These are phyloP conservation scores for Garra rufa DNA, from an alignment of 2,113 vertebrate species.

Conservation along the genomic window DNA sequence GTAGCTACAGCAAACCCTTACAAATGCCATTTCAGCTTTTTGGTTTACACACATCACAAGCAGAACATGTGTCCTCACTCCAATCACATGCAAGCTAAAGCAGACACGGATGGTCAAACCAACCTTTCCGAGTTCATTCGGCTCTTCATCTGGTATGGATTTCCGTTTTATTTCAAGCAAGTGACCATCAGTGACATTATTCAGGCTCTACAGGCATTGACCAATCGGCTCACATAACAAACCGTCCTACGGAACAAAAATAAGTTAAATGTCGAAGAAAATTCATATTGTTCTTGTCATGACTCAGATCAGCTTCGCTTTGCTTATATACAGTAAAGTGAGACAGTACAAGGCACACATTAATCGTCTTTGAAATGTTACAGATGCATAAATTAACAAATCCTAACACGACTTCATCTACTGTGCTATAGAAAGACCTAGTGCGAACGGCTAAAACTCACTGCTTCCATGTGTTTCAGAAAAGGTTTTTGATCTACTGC, in stretches of 20 bases:
- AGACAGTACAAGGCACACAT: constrained; percentile 93
- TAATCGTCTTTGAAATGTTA: constrained; percentile 69
- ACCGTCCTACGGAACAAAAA: constrained; percentile 72
- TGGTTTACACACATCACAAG: background rate
- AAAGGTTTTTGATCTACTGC: constrained; percentile 37
- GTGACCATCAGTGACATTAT: background rate
- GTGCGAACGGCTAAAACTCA: constrained; percentile 9
- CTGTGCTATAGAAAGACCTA: constrained; percentile 58
- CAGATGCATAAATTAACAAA: constrained; percentile 76
- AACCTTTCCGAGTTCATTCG: background rate
- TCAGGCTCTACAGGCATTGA: constrained; percentile 12
- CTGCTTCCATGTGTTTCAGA: constrained; percentile 7
- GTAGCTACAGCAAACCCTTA: background rate
- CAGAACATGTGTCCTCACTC: background rate
- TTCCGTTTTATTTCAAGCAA: background rate
- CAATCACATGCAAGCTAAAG: background rate
- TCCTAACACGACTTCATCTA: constrained; percentile 61
- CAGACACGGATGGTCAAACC: background rate
- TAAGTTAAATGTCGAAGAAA: constrained; percentile 82
- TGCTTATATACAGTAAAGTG: constrained; percentile 83
- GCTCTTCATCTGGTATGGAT: background rate
- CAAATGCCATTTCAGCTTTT: background rate
- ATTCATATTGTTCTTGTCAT: constrained; percentile 81
- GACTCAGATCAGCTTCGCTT: constrained; percentile 75
- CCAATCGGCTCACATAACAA: constrained; percentile 36